Percentiles rank a stretch among this genome's conserved stretches.
Evolutionary conservation across 1,140 invertebrate species (phyloP).

Genomic region (Pseudomyrmex cubaensis): DNA sequence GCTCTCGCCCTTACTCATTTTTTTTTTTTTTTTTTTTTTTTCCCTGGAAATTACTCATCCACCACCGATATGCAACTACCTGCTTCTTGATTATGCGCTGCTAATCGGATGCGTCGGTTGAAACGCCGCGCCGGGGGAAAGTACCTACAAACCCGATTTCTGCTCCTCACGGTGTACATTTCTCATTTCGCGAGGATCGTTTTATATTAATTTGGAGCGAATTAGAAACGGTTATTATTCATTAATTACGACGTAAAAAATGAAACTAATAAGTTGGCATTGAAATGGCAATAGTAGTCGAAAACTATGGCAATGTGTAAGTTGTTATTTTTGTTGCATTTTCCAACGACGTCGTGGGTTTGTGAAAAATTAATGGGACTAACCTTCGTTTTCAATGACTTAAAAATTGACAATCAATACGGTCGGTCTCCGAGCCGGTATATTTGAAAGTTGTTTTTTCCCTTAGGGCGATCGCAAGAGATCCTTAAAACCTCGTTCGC

Average conservation of each 20-base stretch:
- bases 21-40: constrained; percentile 46
- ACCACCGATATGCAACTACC: constrained; percentile 71
- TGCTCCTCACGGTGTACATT: constrained; percentile 10
- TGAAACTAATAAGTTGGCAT: too few relatives aligned
- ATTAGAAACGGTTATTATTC: background rate
- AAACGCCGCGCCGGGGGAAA: constrained; percentile 62
- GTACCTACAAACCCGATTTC: constrained; percentile 56
- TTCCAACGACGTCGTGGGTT: too few relatives aligned
- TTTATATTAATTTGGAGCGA: background rate
- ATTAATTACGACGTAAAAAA: background rate
- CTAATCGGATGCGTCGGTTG: constrained; percentile 64
- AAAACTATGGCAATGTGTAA: too few relatives aligned
- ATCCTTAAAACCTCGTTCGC: constrained; percentile 41
- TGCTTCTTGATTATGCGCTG: constrained; percentile 72
- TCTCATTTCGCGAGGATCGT: constrained; percentile 13
- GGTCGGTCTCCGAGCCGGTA: background rate
- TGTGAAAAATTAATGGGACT: too few relatives aligned
- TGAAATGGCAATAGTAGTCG: too few relatives aligned
- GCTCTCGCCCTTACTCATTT: constrained; percentile 71
- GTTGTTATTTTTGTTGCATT: too few relatives aligned
- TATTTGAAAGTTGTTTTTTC: too few relatives aligned
- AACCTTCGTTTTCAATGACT: background rate
- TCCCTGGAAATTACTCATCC: constrained; percentile 72
- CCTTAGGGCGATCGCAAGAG: constrained; percentile 73
- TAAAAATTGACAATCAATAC: constrained; percentile 13